Evolutionary conservation across 2,113 vertebrate species (phyloP), one percentile per base, ranked within the genome.

Genomic region (Spea multiplicata): DNA sequence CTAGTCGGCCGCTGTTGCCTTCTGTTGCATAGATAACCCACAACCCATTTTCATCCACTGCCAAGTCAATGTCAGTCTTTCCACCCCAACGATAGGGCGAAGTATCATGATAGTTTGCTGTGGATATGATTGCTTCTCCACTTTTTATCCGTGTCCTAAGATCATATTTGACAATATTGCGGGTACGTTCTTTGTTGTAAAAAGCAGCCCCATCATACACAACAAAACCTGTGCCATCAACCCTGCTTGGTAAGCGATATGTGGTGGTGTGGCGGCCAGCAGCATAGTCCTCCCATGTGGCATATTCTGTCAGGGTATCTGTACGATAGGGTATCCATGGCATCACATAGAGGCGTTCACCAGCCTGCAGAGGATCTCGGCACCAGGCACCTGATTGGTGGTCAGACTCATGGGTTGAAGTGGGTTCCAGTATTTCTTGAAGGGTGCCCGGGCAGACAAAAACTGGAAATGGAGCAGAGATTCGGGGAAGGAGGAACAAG

Each of bases 1-100:
- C 96, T 84, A 97, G 82, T 0, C 94, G 88, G 30, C 96, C 96
- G 0, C 95, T 96, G 89, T 96, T 97, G 76, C 88, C 85, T 84
- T 97, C 96, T 0, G 96, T 98, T 86, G 95, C 96, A 30, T 98
- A 98, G 82, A 98, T 95, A 8, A 96, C 96, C 96, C 96, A 98
- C 7, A 98, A 88, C 8, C 96, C 96, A 0, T 95, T 97, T 89
- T 98, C 96, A 5, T 97, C 96, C 85, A 96, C 96, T 0, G 96
- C 96, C 83, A 98, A 85, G 86, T 98, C 96, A 44, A 98, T 96
- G 87, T 98, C 96, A 0, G 95, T 96, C 78, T 98, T 97, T 74
- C 96, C 96, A 0, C 96, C 96, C 96, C 96, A 97, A 80, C 96
- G 95, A 55, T 98, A 98, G 0, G 96, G 96, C 0, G 96, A 96